Evolutionary conservation across 2,113 vertebrate genomes (phyloP).

Genomic region (Zonotrichia leucophrys): DNA sequence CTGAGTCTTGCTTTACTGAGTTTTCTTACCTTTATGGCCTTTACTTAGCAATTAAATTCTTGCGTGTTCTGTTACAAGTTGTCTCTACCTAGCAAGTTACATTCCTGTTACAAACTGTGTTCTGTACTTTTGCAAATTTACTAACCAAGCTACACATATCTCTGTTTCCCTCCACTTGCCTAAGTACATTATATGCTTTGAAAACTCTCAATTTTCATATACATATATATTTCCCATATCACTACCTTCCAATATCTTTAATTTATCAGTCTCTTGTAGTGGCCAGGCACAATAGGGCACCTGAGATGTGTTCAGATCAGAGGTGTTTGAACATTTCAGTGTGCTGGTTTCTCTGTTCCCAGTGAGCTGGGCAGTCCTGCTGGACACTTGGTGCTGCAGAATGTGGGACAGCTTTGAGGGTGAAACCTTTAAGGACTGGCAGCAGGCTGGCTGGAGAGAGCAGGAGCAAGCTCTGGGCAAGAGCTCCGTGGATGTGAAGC

Average conservation of each 20-base stretch:
- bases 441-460: neutral
- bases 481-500: neutral
- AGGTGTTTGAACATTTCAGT: neutral
- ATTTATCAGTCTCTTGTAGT: neutral
- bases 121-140: neutral
- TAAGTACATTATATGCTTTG: neutral
- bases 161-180: neutral
- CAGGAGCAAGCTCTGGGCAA: neutral
- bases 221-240: neutral
- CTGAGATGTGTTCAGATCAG: neutral
- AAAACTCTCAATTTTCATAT: neutral
- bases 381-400: neutral
- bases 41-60: neutral
- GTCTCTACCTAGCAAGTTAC: neutral
- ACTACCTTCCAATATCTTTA: neutral
- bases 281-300: rapidly evolving
- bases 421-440: neutral
- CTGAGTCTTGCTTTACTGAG: neutral
- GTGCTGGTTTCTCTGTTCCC: neutral
- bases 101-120: neutral
- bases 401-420: neutral
- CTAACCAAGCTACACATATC: neutral
- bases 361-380: too few species aligned
- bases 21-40: neutral
- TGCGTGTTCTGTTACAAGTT: neutral